Evolutionary conservation across 2,113 vertebrate species (phyloP), one percentile per base, ranked within the genome.

Genomic region (Entelurus aequoreus): DNA sequence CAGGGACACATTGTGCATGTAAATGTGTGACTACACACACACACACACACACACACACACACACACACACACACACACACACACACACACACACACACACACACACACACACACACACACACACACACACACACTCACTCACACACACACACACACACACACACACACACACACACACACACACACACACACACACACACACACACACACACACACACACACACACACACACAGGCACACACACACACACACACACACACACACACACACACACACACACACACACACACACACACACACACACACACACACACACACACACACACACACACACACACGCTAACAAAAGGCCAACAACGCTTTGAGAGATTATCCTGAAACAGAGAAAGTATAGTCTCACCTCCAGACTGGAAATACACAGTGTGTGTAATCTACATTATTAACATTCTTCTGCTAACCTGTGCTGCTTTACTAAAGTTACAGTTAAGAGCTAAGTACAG

Each of bases 361-460:
- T 78, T 66, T 69, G 42, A 63, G 60, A 81, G 87, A 87, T 90
- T 90, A 90, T 65, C 63, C 57, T 88, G 87, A 78, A 83, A 88
- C 84, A 86, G 75, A 85, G 76, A 71, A 74, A 68, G 78, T 62
- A 79, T 72, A 87, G 85, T 87, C 60, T 79, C 46, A 55, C 58
- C 28, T 68, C 75, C 54, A 77, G 65, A 66, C 69, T 12, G 38
- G 52, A 80, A 69, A 42, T 60, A 58, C 42, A 54, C 74, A 79
- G 66, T 66, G 79, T 63, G 63, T 49, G 66, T 89, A 89, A 90
- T 85, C 88, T 78, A 46, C 66, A 65, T 81, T 75, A 86, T 90
- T 88, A 89, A 91, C 86, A 91, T 91, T 90, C 89, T 75, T 78
- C 37, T 4, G 50, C 68, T 75, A 75, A 83, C 79, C 86, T 84